These are phyloP conservation scores for Ailurus styani DNA, from an alignment of 2,113 vertebrate genomes.

Conservation along the genomic window DNA sequence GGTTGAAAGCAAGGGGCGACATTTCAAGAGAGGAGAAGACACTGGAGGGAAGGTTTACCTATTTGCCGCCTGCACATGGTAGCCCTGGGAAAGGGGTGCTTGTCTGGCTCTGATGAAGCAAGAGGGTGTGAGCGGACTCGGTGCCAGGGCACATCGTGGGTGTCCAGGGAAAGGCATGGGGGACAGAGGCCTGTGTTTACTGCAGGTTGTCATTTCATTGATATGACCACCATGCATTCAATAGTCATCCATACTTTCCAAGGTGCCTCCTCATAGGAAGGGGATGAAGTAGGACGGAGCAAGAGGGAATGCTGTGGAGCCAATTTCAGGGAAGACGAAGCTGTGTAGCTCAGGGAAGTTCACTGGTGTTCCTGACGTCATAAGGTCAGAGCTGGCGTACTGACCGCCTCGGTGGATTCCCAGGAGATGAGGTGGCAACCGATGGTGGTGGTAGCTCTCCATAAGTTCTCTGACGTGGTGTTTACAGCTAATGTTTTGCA, in stretches of 20 bases:
- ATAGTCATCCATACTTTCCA: not conserved
- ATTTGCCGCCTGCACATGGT: not conserved
- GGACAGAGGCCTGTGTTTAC: not conserved
- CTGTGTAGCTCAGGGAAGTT: not conserved
- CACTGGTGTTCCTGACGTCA: not conserved
- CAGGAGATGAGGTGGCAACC: not conserved
- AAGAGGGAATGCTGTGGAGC: not conserved
- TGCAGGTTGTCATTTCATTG: not conserved
- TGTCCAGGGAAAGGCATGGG: not conserved
- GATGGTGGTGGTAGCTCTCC: too few relatives aligned
- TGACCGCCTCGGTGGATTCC: not conserved
- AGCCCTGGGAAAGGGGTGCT: not conserved
- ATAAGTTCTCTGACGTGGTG: not conserved
- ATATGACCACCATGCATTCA: not conserved
- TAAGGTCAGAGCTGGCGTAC: not conserved
- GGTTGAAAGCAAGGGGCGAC: not conserved
- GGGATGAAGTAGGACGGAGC: not conserved
- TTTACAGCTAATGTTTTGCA: not conserved
- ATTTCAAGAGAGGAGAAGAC: not conserved
- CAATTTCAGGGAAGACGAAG: not conserved
- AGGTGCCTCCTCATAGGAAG: not conserved
- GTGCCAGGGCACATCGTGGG: not conserved
- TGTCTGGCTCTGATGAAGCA: not conserved
- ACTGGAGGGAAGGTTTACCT: not conserved
- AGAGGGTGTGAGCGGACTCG: not conserved